phyloP scores from a whole-genome alignment of 2,113 vertebrate species.

The Arizona elegans region DNA sequence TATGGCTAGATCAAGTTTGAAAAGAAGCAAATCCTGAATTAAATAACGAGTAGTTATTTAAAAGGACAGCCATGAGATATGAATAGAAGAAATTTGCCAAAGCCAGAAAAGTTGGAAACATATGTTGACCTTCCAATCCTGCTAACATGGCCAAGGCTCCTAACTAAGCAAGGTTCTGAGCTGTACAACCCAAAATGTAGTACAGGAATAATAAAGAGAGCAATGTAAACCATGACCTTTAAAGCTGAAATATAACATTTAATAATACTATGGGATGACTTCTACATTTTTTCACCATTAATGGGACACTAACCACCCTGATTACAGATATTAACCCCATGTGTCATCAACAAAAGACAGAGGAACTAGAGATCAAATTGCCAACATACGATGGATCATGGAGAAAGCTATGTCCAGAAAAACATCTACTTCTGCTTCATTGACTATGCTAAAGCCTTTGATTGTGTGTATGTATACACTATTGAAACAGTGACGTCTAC shows the following conservation, averaged over 20 bases:
- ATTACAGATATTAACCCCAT: background rate
- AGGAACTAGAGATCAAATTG: too few relatives aligned
- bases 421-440: too few relatives aligned
- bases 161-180: background rate
- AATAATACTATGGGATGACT: background rate
- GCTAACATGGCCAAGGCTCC: background rate
- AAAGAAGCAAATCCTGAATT: background rate
- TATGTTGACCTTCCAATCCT: background rate
- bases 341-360: background rate
- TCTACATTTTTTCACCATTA: background rate
- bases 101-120: background rate
- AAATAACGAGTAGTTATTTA: background rate
- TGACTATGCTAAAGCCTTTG: too few relatives aligned
- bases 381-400: too few relatives aligned
- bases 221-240: background rate
- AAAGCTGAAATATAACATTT: background rate
- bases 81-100: background rate
- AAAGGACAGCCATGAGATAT: background rate
- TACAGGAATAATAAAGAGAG: background rate
- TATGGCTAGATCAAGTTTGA: background rate
- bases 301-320: background rate
- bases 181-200: background rate
- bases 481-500: too few relatives aligned
- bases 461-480: too few relatives aligned
- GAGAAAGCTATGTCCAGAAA: too few relatives aligned